These are phyloP conservation scores for Gadopsis bispinosus DNA, from an alignment of 2,797 vertebrate species.

Conservation along the genomic window DNA sequence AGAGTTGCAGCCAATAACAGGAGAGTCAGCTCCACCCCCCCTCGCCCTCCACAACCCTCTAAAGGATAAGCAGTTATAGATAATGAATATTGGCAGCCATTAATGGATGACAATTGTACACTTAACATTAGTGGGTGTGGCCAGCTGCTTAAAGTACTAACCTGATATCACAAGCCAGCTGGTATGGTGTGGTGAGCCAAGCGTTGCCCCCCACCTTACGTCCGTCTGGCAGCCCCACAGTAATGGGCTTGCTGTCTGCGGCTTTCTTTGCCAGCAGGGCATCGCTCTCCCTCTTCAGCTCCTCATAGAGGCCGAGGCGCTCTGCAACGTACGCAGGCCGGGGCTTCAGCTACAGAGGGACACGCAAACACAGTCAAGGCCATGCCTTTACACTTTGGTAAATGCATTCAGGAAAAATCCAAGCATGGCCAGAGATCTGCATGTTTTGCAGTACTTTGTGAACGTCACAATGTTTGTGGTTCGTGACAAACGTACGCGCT, in stretches of 20 bases:
- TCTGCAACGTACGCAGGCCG: slow-evolving; percentile 85
- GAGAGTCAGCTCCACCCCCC: no score
- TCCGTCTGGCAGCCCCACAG: slow-evolving; percentile 86
- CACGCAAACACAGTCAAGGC: neutral
- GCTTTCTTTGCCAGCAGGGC: slow-evolving; percentile 82
- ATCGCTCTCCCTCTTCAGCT: slow-evolving; percentile 89
- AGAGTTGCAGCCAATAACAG: no score
- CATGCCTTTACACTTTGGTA: neutral
- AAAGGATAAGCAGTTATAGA: no score
- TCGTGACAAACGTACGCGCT: neutral
- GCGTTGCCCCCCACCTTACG: slow-evolving; percentile 80
- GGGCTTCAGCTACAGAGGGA: slow-evolving; percentile 65
- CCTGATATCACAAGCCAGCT: slow-evolving; percentile 90
- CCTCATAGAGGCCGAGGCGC: slow-evolving; percentile 89
- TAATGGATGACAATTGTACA: no score
- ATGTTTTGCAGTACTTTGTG: neutral
- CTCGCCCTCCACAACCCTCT: no score
- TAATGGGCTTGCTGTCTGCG: slow-evolving; percentile 80
- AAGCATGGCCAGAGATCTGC: neutral
- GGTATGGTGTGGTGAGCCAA: slow-evolving; percentile 92
- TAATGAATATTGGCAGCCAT: no score
- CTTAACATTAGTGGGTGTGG: neutral
- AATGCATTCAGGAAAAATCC: neutral
- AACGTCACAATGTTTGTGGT: neutral
- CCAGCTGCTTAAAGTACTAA: slow-evolving; percentile 58